Base-by-base conservation (phyloP, 2,113 vertebrate species). In the Ceuthmochares aereus region DNA sequence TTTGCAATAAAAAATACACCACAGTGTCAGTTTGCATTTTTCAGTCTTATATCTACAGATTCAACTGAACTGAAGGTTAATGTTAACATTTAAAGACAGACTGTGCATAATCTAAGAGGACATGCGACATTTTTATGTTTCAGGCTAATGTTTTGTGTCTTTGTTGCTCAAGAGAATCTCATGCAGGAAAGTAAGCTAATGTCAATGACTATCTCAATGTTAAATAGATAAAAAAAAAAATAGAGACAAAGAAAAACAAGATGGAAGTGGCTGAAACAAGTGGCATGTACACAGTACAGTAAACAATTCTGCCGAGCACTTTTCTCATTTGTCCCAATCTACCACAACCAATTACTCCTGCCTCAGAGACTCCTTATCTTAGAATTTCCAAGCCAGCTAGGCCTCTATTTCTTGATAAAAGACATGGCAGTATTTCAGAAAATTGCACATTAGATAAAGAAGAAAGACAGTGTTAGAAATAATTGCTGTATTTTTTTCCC, bases 371-470 rank as follows among this genome's bases (percentile, higher is more conserved):
- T 91, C 51, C 85, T 95, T 93, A 90, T 90, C 95, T 82, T 52
- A 85, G 40, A 92, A 94, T 94, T 95, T 94, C 81, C 76, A 93
- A 95, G 80, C 64, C 85, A 95, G 56, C 54, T 90, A 93, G 76
- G 76, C 75, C 63, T 84, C 91, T 96, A 76, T 91, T 81, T 87
- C 73, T 90, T 95, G 79, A 94, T 90, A 95, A 95, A 96, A 94
- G 73, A 87, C 85, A 93, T 52, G 75, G 47, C 55, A 93, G 60
- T 78, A 95, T 96, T 96, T 96, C 85, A 95, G 82, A 96, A 95
- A 96, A 96, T 87, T 96, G 59, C 26, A 86, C 87, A 95, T 95
- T 97, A 97, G 91, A 96, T 91, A 93, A 94, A 94, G 83, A 89
- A 91, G 74, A 93, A 93, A 93, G 34, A 49, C 27, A 76, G 36